Evolutionary conservation across 2,888 invertebrate genomes (phyloP), one percentile per base, ranked within the genome.

Genomic region (Antitype chi): DNA sequence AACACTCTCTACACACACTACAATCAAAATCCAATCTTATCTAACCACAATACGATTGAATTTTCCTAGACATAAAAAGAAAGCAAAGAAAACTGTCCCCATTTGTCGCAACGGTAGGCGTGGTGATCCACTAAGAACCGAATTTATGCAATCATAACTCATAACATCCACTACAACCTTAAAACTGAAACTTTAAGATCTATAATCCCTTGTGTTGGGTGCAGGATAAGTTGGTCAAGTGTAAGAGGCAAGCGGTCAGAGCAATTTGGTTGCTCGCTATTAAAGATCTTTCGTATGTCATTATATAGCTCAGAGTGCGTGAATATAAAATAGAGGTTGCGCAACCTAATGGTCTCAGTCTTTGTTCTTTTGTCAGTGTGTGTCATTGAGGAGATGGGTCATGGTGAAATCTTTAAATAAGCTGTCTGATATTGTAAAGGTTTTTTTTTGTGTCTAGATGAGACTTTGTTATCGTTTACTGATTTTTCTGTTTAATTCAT

Each of bases 301-400:
- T 88, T 88, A 88, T 86, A 84, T 89, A 85, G 87, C 79, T 73
- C 88, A 86, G 28, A 87, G 78, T 86, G 89, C 89, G 88, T 88
- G 89, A 88, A 88, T 88, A 88, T 86, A 87, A 81, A 87, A 85
- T 87, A 74, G 84, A 83, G 83, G 82, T 95, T 95, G 94, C 90
- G 94, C 91, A 96, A 95, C 88, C 87, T 94, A 95, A 95, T 94
- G 92, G 93, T 85, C 78, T 88, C 73, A 6, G 70, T 90, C 93
- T 95, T 96, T 95, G 95, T 96, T 96, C 95, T 95, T 96, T 87
- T 91, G 91, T 94, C 93, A 92, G 93, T 91, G 91, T 92, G 92
- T 95, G 95, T 94, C 95, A 94, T 95, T 95, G 94, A 93, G 85
- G 88, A 92, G 95, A 94, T 93, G 95, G 95, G 94, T 94, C 95